Evolutionary conservation across 2,113 vertebrate species (phyloP), one percentile per base, ranked within the genome.

Genomic region (Eulemur macaco): DNA sequence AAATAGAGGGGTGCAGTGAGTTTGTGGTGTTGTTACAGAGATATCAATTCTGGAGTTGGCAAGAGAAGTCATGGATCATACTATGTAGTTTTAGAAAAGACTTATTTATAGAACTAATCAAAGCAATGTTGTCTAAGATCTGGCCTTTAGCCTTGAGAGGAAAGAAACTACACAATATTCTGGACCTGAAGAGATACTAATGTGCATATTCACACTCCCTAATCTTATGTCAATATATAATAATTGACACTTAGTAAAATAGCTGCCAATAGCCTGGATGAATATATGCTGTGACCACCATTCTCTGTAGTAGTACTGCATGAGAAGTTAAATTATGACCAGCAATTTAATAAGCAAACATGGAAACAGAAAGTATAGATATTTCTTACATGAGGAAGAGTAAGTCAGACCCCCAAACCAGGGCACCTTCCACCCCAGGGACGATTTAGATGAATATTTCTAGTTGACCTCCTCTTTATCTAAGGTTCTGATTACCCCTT

Each of bases 361-460:
- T 7, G 11, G 27, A 34, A 73, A 42, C 1, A 64, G 31, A 45
- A 77, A 56, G 39, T 69, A 20, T 37, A 31, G 3, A 66, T 81
- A 89, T 78, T 84, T 21, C 17, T 50, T 10, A 64, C 12, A 31
- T 50, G 45, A 77, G 2, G 9, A 93, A 69, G 50, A 73, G 1
- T 5, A 73, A 25, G 21, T 66, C 54, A 89, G 9, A 84, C 8
- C 4, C 18, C 2, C 66, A 25, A 94, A 45, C 1, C 12, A 50
- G 25, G 11, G 4, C 25, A 74, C 1, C 2, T 3, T 63, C 4
- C 14, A 37, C 6, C 29, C 3, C 12, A 17, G 10, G 18, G 12
- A 2, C 3, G 42, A 58, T 80, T 56, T 91, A 81, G 29, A 73
- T 45, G 9, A 81, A 25, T 21, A 56, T 86, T 86, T 82, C 34